phyloP scores from a whole-genome alignment of 2,113 vertebrate species.

The Corynorhinus townsendii region DNA sequence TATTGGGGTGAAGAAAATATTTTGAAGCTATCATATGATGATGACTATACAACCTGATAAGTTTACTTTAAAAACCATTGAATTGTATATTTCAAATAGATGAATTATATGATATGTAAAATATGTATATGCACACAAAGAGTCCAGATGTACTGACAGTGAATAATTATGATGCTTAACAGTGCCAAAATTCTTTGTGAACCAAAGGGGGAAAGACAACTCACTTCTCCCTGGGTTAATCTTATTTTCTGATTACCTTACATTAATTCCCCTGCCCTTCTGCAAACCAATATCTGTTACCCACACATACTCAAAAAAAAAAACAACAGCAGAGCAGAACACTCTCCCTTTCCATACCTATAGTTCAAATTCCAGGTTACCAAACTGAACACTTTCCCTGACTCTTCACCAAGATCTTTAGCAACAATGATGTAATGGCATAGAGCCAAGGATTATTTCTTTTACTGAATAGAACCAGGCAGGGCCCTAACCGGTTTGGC shows the following conservation, averaged over 20 bases:
- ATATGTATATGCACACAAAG: neutral
- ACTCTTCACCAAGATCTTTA: neutral
- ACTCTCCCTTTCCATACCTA: neutral
- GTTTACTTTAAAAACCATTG: neutral
- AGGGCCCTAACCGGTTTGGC: neutral
- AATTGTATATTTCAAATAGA: neutral
- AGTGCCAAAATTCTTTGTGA: neutral
- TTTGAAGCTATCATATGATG: slow-evolving; percentile 3
- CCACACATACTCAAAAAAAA: neutral
- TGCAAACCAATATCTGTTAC: neutral
- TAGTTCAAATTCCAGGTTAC: neutral
- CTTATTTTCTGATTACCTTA: neutral
- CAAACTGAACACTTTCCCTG: neutral
- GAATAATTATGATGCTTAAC: neutral
- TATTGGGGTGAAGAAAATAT: neutral
- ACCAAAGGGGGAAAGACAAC: neutral
- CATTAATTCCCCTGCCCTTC: neutral
- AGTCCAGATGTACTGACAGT: neutral
- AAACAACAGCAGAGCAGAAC: neutral
- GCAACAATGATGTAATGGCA: neutral
- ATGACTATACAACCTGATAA: neutral
- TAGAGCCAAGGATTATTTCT: neutral
- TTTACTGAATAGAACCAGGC: neutral
- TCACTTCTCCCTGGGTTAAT: neutral
- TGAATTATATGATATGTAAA: neutral